Evolutionary conservation across 2,888 invertebrate genomes (phyloP), one percentile per base, ranked within the genome.

Genomic region (Pilophorus perplexus): DNA sequence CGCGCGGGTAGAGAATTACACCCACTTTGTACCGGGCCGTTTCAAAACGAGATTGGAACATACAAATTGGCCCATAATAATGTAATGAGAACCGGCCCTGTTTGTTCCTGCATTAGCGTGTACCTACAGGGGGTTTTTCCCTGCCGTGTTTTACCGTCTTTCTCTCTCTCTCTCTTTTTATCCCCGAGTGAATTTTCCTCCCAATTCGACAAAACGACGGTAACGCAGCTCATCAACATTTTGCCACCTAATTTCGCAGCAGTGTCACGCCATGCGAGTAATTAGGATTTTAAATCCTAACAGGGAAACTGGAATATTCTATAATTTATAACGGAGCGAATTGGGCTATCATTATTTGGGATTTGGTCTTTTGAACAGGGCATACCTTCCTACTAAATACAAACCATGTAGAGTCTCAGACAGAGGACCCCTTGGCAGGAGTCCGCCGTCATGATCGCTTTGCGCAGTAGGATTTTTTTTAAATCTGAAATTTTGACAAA

Each of bases 11-110:
- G 48, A 16, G 5, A 59, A 59, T 59, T 59, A 59, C 44, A 27
- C n/a, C 59, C 59, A 44, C 59, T 59, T 59, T 59, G 59, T 42
- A 59, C 25, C 27, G 59, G 55, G 2, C 59, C 40, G 25, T 23
- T 59, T 42, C 59, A 42, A 59, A 59, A 59, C 59, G 44, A 25
- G 44, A 59, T 59, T 59, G 59, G 40, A 59, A 59, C 59, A 18
- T 44, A 42, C 59, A 59, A 59, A 59, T 59, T 59, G 59, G 44
- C 18, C 59, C 59, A 59, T 59, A 59, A 59, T 59, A 59, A 59
- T 42, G 59, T 59, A 59, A 59, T 59, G 59, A 59, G 59, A 59
- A 44, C 20, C 38, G 55, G 44, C 6, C 42, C n/a, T n/a, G 42
- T 25, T 40, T 44, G 59, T 44, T 42, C 22, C 33, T 42, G 22